Evolutionary conservation across 2,797 vertebrate species (phyloP).

Genomic region (Scyliorhinus canicula): DNA sequence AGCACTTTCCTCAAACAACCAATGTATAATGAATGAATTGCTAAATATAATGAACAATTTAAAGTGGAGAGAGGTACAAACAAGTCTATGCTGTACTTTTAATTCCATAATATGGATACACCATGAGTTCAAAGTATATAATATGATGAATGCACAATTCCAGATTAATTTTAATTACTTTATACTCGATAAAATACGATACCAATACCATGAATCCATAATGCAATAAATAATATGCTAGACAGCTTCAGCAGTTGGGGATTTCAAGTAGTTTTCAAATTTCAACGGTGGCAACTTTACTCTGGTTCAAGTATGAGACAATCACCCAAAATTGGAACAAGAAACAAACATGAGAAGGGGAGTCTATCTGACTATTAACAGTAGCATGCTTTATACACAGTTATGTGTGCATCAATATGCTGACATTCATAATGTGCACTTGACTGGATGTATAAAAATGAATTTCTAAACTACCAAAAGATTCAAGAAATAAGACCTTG

Average conservation of each 20-base stretch:
- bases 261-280: not conserved
- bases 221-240: not conserved
- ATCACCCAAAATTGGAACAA: not conserved
- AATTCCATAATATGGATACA: not conserved
- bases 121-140: not conserved
- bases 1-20: not conserved
- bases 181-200: not conserved
- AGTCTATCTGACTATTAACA: not conserved
- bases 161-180: not conserved
- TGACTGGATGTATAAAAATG: not conserved
- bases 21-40: not conserved
- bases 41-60: not conserved
- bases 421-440: too few relatives aligned
- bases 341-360: not conserved
- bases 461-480: not conserved
- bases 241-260: not conserved
- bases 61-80: not conserved
- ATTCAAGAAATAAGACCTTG: not conserved
- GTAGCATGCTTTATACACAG: not conserved
- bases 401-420: not conserved
- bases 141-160: not conserved
- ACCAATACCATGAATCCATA: not conserved
- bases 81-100: not conserved
- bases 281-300: not conserved
- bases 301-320: not conserved